Conservation (phyloP, 2,113 vertebrate genomes). For the Apteryx mantelli region DNA sequence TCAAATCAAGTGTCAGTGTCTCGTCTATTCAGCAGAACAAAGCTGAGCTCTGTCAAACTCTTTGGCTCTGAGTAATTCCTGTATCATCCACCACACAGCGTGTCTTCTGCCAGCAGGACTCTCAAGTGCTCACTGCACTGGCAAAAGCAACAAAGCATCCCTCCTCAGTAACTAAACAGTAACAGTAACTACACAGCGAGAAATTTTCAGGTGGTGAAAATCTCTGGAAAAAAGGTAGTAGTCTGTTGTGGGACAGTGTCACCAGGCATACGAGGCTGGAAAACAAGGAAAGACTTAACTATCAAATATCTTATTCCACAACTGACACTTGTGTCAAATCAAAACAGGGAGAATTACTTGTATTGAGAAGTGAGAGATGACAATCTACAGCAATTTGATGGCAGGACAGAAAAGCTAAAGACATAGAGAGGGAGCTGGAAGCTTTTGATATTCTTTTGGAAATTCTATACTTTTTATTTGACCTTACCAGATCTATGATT, state of each 20-base stretch:
- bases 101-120: not conserved
- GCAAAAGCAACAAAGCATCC: not conserved
- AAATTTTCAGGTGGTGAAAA: not conserved
- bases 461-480: not conserved
- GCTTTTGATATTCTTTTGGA: not conserved
- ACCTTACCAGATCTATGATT: not conserved
- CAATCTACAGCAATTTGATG: not conserved
- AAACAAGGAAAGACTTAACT: not conserved
- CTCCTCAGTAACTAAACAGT: not conserved
- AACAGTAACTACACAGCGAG: not conserved
- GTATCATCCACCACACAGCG: not conserved
- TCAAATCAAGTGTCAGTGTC: not conserved
- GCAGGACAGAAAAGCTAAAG: not conserved
- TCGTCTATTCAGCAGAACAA: not conserved
- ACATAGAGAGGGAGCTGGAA: not conserved
- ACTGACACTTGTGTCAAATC: not conserved
- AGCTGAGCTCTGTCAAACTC: not conserved
- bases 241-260: not conserved
- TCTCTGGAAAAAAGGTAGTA: not conserved
- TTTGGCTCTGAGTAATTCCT: not conserved
- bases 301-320: not conserved
- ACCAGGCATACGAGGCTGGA: not conserved
- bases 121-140: not conserved
- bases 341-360: not conserved
- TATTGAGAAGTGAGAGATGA: not conserved